phyloP scores from a whole-genome alignment of 1,140 invertebrate genomes.

The Ceratina australensis region DNA sequence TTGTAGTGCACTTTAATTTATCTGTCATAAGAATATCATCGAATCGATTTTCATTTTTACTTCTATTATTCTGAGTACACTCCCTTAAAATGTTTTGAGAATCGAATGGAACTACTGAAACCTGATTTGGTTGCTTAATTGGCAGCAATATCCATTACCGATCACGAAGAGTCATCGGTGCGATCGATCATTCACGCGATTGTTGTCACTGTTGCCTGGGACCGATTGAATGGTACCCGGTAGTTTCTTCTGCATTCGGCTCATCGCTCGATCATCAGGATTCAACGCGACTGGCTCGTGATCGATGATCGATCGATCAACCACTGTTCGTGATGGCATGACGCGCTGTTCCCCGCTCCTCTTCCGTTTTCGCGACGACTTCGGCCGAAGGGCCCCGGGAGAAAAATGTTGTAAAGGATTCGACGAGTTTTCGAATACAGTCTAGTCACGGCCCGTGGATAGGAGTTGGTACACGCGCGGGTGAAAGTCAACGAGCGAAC shows the following conservation, averaged over 20 bases:
- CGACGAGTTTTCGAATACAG: slow-evolving; percentile 58
- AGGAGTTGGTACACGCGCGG: slow-evolving; percentile 54
- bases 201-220: not conserved
- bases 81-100: not conserved
- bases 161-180: not conserved
- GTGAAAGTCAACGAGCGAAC: slow-evolving; percentile 67
- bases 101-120: not conserved
- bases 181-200: slow-evolving; percentile 10
- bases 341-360: slow-evolving; percentile 59
- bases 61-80: too few relatives aligned
- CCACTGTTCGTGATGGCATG: slow-evolving; percentile 48
- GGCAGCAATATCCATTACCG: not conserved
- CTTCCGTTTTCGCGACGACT: slow-evolving; percentile 58
- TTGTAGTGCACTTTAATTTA: too few relatives aligned
- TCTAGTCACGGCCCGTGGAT: slow-evolving; percentile 69
- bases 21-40: too few relatives aligned
- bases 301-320: slow-evolving; percentile 65
- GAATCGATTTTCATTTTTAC: too few relatives aligned
- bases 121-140: too few relatives aligned
- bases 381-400: slow-evolving; percentile 66
- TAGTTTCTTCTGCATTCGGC: not conserved
- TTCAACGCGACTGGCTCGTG: slow-evolving; percentile 35
- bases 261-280: slow-evolving; percentile 36
- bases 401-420: slow-evolving; percentile 47
- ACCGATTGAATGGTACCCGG: not conserved